Evolutionary conservation across 2,888 invertebrate genomes (phyloP).

Genomic region (Mimumesa dahlbomi): DNA sequence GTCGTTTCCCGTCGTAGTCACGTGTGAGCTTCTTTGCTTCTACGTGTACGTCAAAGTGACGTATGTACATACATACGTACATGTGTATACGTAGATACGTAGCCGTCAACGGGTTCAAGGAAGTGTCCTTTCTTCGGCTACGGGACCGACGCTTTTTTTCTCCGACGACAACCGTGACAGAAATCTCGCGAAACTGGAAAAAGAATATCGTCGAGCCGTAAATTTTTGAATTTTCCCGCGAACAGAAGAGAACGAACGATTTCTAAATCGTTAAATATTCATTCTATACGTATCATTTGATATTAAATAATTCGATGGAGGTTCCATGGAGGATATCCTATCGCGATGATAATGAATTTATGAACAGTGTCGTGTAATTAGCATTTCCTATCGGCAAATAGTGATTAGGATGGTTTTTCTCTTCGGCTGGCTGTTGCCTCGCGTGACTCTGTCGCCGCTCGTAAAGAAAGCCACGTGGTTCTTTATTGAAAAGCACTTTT

Average conservation of each 20-base stretch:
- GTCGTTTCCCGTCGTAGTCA: conserved; percentile 3
- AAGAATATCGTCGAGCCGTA: no score
- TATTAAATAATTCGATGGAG: no score
- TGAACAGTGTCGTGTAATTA: not conserved
- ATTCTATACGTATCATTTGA: no score
- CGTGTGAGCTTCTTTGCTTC: not conserved
- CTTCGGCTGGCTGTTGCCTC: not conserved
- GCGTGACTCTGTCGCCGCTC: conserved; percentile 5
- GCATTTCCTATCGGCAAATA: not conserved
- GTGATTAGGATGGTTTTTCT: not conserved
- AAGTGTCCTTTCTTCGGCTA: conserved; percentile 13
- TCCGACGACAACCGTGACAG: conserved; percentile 51
- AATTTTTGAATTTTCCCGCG: no score
- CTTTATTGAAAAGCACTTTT: conserved; percentile 28
- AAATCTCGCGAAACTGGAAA: conserved; percentile 33
- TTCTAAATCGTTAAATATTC: not conserved
- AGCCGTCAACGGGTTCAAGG: not conserved
- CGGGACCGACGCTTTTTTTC: conserved; percentile 24
- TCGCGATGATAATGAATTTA: no score
- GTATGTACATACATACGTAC: not conserved
- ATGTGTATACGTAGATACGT: not conserved
- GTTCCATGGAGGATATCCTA: no score
- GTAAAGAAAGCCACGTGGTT: not conserved
- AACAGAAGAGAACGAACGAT: no score
- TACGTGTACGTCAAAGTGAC: not conserved